A percentile compares a stretch with the other conserved stretches of the same genome.
Conservation (phyloP, 2,113 vertebrate genomes). For the Lepisosteus osseus region DNA sequence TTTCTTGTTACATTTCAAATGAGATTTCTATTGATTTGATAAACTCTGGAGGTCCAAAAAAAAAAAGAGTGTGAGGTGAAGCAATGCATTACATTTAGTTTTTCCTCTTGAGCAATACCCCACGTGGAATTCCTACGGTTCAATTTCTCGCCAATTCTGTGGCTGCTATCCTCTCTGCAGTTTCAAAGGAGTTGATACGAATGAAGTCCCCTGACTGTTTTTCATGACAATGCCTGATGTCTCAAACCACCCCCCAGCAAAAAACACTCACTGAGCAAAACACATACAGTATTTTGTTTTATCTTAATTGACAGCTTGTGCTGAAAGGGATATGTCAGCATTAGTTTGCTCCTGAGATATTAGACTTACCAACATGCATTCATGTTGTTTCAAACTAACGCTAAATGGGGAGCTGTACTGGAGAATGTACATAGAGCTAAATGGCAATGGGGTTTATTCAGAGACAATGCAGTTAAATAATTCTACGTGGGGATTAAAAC, state of each 20-base stretch:
- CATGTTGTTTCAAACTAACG: too few relatives aligned
- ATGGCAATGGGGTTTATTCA: too few relatives aligned
- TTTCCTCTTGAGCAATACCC: neutral
- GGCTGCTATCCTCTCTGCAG: neutral
- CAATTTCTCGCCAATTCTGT: neutral
- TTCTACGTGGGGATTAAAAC: too few relatives aligned
- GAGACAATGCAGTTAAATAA: too few relatives aligned
- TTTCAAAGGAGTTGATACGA: conserved; percentile 4
- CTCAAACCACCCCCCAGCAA: neutral
- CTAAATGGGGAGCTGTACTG: too few relatives aligned
- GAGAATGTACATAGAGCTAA: too few relatives aligned
- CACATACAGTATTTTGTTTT: neutral
- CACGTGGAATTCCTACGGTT: conserved; percentile 7
- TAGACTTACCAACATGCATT: neutral
- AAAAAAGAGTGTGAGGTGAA: neutral
- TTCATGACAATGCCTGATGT: neutral
- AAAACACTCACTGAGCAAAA: too few relatives aligned
- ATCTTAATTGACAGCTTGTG: conserved; percentile 1
- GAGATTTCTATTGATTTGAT: conserved; percentile 26
- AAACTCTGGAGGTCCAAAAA: neutral
- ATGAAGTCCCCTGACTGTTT: conserved; percentile 1
- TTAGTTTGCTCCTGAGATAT: neutral
- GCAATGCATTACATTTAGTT: conserved; percentile 9
- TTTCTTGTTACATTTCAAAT: conserved; percentile 23
- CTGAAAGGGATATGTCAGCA: neutral